Evolutionary conservation across 2,113 vertebrate species (phyloP).

Genomic region (Cygnus atratus): DNA sequence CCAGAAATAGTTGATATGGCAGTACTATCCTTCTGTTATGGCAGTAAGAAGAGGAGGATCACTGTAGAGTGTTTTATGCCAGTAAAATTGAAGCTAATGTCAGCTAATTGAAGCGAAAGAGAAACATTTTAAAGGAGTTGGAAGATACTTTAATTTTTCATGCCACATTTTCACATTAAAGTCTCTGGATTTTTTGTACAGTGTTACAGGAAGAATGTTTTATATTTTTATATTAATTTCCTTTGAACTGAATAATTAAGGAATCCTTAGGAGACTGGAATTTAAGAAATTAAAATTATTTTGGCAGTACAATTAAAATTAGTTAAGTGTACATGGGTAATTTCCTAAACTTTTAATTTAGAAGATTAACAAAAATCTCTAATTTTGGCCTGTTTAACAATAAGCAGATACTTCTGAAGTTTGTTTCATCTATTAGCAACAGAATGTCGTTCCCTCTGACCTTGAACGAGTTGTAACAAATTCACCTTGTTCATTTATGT

Average conservation of each 20-base stretch:
- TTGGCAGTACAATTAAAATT: neutral
- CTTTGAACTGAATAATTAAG: neutral
- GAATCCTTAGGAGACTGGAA: neutral
- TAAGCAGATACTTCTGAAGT: neutral
- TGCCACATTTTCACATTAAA: neutral
- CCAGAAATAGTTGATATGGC: fast-evolving
- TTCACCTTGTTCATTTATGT: neutral
- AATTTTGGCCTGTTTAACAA: neutral
- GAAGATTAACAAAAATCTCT: neutral
- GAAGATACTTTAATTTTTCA: neutral
- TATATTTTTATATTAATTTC: neutral
- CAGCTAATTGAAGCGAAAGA: neutral
- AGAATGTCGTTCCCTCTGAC: neutral
- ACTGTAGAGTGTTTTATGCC: neutral
- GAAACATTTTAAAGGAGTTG: neutral
- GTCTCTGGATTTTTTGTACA: neutral
- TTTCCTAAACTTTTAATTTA: neutral
- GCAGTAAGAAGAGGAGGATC: neutral
- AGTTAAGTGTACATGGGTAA: neutral
- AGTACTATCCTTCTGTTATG: neutral
- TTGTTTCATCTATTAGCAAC: neutral
- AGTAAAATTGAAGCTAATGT: too few species aligned
- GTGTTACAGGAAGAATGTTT: neutral
- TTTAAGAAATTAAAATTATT: neutral
- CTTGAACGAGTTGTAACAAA: neutral